Evolutionary conservation across 53 echinoderm and acorn worm species (phyloP).

Genomic region (Echinometra lucunter): DNA sequence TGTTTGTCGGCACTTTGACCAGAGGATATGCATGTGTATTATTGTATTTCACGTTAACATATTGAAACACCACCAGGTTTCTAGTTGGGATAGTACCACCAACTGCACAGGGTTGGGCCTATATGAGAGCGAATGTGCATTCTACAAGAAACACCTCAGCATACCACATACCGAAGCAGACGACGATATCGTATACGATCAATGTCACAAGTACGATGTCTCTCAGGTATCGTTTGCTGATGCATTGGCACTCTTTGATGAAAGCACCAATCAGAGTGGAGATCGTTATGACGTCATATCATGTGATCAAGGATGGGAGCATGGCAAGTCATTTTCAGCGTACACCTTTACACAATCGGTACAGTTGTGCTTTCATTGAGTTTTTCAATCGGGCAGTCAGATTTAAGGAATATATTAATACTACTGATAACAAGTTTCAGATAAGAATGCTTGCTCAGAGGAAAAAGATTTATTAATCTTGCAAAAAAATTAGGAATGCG

Average conservation of each 20-base stretch:
- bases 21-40: no score
- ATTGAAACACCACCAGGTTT: not conserved
- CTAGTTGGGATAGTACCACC: not conserved
- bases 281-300: conserved; percentile 26
- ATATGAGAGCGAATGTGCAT: conserved; percentile 19
- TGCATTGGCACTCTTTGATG: not conserved
- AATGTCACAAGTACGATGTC: conserved; percentile 38
- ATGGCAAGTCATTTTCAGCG: not conserved
- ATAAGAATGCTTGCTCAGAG: no score
- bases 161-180: conserved; percentile 19
- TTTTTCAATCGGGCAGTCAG: not conserved
- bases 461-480: no score
- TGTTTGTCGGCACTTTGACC: no score
- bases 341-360: conserved; percentile 24
- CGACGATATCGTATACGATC: conserved; percentile 36
- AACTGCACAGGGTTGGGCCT: conserved; percentile 17
- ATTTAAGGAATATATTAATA: no score
- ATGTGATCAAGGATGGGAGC: conserved; percentile 56
- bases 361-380: not conserved
- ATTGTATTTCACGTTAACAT: no score
- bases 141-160: conserved; percentile 36
- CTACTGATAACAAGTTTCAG: no score
- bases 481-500: no score
- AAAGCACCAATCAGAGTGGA: conserved; percentile 15
- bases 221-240: conserved; percentile 1